Base-by-base conservation (phyloP, 2,113 vertebrate species). In the Poecile atricapillus region DNA sequence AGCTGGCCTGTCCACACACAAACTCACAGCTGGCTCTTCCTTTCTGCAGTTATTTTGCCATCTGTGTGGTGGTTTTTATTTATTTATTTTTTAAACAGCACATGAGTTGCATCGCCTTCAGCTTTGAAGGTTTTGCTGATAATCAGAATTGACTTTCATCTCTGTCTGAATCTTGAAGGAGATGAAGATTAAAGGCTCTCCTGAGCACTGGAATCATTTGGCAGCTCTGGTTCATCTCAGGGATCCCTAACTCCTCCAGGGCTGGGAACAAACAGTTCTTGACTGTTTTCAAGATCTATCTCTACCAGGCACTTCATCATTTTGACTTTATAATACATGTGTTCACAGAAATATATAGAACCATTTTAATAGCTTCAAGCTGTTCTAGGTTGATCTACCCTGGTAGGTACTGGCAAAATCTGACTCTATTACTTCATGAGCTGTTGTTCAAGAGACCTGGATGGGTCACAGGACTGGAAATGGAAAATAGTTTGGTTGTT, bases 281-380 rank as follows among this genome's bases (percentile, higher is more conserved):
- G 19, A 97, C 88, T 96, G 85, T 97, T 97, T 96, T 93, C 69
- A 91, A 94, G 97, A 83, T 77, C 88, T 81, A 62, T 85, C 95
- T 83, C 58, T 67, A 87, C 64, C 58, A 92, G 83, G 71, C 50
- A 93, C 82, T 76, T 84, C 37, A 58, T 93, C 74, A 82, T 76
- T 90, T 76, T 94, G 64, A 65, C 55, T 94, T 81, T 74, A 65
- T 80, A 84, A 88, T 89, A 67, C 37, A 21, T 31, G 47, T 80
- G 56, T 69, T 94, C 58, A 73, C 52, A 80, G 84, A 90, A 75
- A 71, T 87, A 93, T 69, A 91, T n/a, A 80, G 91, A 63, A 50
- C 71, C 13, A 17, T 76, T 94, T 95, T 95, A 96, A 96, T 89
- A 70, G 69, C 81, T 88, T 95, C 94, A 96, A 94, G 96, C 85